Conservation (phyloP, 2,888 invertebrate genomes). For the Hesperia comma region DNA sequence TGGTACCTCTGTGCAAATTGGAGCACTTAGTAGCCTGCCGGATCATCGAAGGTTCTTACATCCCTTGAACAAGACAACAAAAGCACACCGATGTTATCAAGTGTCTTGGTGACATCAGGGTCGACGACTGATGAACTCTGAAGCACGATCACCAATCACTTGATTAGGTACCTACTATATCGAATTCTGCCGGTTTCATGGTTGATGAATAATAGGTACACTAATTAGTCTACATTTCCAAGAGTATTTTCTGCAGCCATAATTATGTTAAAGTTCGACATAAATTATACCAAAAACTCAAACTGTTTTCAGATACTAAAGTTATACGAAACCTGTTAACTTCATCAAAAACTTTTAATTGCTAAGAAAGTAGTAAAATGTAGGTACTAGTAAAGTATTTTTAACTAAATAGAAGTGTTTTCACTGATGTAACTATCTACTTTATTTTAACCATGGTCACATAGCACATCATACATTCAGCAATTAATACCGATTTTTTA, state of each 20-base stretch:
- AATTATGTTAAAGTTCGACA: conserved; percentile 3
- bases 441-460: not conserved
- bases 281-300: conserved; percentile 8
- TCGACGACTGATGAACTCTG: too few relatives aligned
- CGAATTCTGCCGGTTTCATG: too few relatives aligned
- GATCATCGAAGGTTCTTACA: too few relatives aligned
- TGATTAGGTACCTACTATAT: too few relatives aligned
- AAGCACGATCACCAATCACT: too few relatives aligned
- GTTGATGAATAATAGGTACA: not conserved
- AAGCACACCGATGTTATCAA: too few relatives aligned
- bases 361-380: conserved; percentile 6
- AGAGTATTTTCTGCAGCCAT: not conserved
- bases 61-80: too few relatives aligned
- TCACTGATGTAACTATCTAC: not conserved
- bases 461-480: too few relatives aligned
- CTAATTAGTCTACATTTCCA: not conserved
- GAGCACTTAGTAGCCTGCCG: too few relatives aligned
- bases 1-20: too few relatives aligned
- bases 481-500: too few relatives aligned
- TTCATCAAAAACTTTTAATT: conserved; percentile 24
- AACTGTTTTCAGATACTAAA: not conserved
- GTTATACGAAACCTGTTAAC: conserved; percentile 5
- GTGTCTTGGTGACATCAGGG: too few relatives aligned
- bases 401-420: not conserved
- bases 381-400: not conserved